Conservation (phyloP, 1,140 invertebrate species). For the Helicoverpa zea region DNA sequence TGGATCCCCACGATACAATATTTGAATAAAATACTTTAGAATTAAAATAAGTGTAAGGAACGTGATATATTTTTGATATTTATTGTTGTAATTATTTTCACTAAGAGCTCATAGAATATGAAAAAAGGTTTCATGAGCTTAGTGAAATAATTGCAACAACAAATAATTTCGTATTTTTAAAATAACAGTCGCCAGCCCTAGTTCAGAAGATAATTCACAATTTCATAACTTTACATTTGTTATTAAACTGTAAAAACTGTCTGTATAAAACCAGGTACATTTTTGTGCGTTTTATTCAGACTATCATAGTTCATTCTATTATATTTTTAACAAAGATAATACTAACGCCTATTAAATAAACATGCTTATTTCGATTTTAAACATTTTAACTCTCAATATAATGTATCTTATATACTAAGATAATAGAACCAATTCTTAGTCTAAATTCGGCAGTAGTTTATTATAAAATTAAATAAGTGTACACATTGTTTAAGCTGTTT, state of each 20-base stretch:
- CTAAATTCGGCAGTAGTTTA: not conserved
- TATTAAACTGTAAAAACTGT: not conserved
- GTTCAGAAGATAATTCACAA: slow-evolving; percentile 15
- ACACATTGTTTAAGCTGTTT: not conserved
- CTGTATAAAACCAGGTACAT: slow-evolving; percentile 14
- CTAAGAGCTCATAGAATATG: not conserved
- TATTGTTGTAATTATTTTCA: slow-evolving; percentile 13
- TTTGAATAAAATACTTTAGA: not conserved
- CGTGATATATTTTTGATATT: not conserved
- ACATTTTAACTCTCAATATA: not conserved
- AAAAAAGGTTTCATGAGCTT: not conserved
- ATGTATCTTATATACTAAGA: not conserved
- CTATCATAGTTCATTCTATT: no score
- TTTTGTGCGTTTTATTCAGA: slow-evolving; percentile 9
- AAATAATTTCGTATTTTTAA: not conserved
- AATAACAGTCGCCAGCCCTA: not conserved
- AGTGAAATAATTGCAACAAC: slow-evolving; percentile 16
- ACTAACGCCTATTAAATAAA: not conserved
- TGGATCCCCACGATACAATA: slow-evolving; percentile 34
- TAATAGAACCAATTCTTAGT: not conserved
- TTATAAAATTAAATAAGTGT: not conserved
- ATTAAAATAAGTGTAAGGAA: slow-evolving; percentile 4
- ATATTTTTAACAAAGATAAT: no score
- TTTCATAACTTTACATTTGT: not conserved
- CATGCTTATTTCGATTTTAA: not conserved